A percentile compares a stretch with the other conserved stretches of the same genome.
These are phyloP conservation scores for Drosophila prostipennis DNA, from an alignment of 2,888 invertebrate genomes.

Conservation along the genomic window DNA sequence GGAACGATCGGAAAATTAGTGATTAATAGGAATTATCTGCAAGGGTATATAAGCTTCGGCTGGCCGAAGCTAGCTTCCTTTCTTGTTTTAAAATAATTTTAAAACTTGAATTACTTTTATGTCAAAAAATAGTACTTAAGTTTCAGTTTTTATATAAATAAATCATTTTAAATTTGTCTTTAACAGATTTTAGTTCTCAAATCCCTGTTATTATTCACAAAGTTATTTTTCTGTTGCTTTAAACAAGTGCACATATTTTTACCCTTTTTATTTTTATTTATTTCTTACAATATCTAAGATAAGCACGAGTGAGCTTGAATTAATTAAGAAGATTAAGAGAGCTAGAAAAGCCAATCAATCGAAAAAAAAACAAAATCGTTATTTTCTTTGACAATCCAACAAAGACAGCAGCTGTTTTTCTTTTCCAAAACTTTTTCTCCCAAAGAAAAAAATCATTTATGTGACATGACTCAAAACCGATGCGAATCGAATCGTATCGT, in stretches of 20 bases:
- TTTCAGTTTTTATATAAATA: too few relatives aligned
- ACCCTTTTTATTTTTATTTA: not conserved
- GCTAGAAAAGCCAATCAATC: not conserved
- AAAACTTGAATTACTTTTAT: too few relatives aligned
- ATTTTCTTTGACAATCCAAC: not conserved
- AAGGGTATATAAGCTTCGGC: too few relatives aligned
- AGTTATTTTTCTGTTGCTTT: too few relatives aligned
- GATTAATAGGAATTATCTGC: too few relatives aligned
- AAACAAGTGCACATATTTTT: not conserved
- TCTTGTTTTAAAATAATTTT: too few relatives aligned
- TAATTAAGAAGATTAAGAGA: conserved; percentile 6
- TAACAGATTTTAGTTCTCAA: too few relatives aligned
- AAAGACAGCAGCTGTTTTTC: conserved; percentile 29
- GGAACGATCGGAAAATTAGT: too few relatives aligned
- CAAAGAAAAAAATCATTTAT: not conserved
- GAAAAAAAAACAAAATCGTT: not conserved
- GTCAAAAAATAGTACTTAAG: too few relatives aligned
- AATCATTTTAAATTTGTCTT: too few relatives aligned
- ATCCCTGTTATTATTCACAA: not conserved
- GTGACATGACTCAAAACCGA: conserved; percentile 51
- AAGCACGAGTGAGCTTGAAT: not conserved
- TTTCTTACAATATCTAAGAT: not conserved
- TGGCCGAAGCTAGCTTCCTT: too few relatives aligned
- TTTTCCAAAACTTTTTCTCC: not conserved
- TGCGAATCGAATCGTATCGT: conserved; percentile 3